These are phyloP conservation scores for Lepilemur septentrionalis DNA, from an alignment of 2,797 vertebrate species.

Conservation along the genomic window DNA sequence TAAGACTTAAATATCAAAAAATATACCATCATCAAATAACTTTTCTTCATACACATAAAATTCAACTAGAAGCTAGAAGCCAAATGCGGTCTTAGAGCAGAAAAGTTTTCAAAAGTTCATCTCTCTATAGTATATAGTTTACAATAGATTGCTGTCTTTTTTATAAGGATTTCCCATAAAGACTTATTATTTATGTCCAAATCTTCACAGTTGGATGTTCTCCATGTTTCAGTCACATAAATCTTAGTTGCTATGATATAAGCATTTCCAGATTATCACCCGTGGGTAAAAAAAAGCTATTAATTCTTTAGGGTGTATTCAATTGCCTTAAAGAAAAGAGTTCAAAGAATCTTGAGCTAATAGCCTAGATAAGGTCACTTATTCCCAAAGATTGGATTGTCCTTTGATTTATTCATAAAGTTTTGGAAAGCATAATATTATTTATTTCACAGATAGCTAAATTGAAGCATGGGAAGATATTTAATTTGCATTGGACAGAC, in stretches of 20 bases:
- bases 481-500: not conserved
- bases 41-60: not conserved
- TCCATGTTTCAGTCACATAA: not conserved
- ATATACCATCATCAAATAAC: not conserved
- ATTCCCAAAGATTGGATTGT: not conserved
- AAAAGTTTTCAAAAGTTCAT: not conserved
- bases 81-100: too few species aligned
- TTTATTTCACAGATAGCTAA: not conserved
- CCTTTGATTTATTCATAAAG: not conserved
- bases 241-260: not conserved
- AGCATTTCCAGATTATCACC: not conserved
- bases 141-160: not conserved
- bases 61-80: not conserved
- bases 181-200: not conserved
- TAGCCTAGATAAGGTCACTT: not conserved
- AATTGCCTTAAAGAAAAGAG: not conserved
- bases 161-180: not conserved
- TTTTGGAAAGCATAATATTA: not conserved
- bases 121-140: not conserved
- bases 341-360: not conserved
- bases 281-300: not conserved
- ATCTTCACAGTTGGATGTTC: not conserved
- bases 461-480: not conserved
- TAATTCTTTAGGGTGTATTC: not conserved
- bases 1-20: not conserved